Base-by-base conservation (phyloP, 1,140 invertebrate genomes). In the Ridgeia piscesae region DNA sequence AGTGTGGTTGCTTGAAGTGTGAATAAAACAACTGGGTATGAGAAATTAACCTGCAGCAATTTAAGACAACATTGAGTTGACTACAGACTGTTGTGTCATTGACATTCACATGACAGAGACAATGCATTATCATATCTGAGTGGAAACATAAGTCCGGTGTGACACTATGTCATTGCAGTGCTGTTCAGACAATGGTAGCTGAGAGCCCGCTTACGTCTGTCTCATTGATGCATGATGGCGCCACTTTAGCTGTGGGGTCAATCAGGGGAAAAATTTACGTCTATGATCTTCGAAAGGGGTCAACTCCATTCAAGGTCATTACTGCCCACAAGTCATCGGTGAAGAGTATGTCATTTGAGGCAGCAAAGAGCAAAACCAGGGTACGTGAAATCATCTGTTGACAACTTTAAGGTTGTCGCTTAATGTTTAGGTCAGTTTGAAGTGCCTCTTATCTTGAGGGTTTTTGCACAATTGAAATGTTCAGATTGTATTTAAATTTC, bases 251-350 rank as follows among this genome's bases (percentile, higher is more conserved):
- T 17, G 94, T 95, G 17, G 95, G 95, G 33, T 94, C 95, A 17
- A 94, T 94, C 27, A 88, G 94, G 8, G 95, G 95, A 17, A 95
- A 95, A 91, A 93, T 96, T n/a, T 94, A 94, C 91, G 90, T 95
- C 14, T 96, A 96, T 92, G 95, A 96, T 93, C 94, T 96, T 88
- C 93, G 95, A 1, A 93, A 95, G 92, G 48, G 89, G 50, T 93
- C 93, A 6, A 92, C 92, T 17, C 95, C 95, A 27, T 91, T 95
- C 34, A 94, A 93, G 34, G 93, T 92, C 2, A 88, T 95, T 14
- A 92, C 94, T 93, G 95, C 95, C 14, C 95, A 96, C 92, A 95
- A 94, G 92, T 94, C 95, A 0, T 95, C 95, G 6, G 95, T 96
- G 1, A 94, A 94, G 77, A 92, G 92, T 91, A 93, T 95, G 34